phyloP scores from a whole-genome alignment of 2,797 vertebrate species.

The Hippoglossus hippoglossus region DNA sequence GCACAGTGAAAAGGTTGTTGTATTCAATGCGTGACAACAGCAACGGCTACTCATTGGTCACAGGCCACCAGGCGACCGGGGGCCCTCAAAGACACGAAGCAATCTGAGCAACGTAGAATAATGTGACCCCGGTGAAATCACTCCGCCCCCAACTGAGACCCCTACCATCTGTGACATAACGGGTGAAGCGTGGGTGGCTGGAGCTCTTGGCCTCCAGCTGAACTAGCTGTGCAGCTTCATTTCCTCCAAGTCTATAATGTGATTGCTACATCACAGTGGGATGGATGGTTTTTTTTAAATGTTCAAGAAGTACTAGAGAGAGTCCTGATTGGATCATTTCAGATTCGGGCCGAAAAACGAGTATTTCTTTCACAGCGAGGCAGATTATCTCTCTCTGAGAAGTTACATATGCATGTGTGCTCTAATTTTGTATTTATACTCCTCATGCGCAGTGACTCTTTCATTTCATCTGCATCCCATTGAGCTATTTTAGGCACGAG shows the following conservation, averaged over 20 bases:
- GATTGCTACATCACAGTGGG: conserved; percentile 33
- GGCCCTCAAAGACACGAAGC: conserved; percentile 54
- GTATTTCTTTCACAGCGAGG: conserved; percentile 11
- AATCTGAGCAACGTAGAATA: conserved; percentile 32
- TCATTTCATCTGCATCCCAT: conserved; percentile 54
- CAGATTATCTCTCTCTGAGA: conserved; percentile 21
- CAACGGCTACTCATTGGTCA: conserved; percentile 40
- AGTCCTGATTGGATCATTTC: conserved; percentile 36
- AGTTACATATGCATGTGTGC: neutral
- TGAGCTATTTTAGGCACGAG: conserved; percentile 62
- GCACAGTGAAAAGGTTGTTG: conserved; percentile 66
- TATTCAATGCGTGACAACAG: conserved; percentile 49
- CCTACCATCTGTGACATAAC: conserved; percentile 74
- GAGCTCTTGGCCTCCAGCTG: conserved; percentile 69
- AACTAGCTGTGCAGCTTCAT: conserved; percentile 62
- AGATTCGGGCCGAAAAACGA: conserved; percentile 14
- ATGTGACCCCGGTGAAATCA: conserved; percentile 65
- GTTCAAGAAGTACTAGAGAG: conserved; percentile 13
- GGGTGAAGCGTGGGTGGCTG: conserved; percentile 67
- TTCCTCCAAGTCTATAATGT: conserved; percentile 56
- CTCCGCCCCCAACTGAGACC: conserved; percentile 56
- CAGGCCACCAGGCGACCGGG: conserved; percentile 39
- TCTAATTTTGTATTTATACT: conserved; percentile 31
- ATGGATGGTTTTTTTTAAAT: conserved; percentile 1
- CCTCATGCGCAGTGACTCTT: conserved; percentile 37